A percentile compares a stretch with the other conserved stretches of the same genome.
phyloP scores from a whole-genome alignment of 2,113 vertebrate genomes.

The Corynorhinus townsendii region DNA sequence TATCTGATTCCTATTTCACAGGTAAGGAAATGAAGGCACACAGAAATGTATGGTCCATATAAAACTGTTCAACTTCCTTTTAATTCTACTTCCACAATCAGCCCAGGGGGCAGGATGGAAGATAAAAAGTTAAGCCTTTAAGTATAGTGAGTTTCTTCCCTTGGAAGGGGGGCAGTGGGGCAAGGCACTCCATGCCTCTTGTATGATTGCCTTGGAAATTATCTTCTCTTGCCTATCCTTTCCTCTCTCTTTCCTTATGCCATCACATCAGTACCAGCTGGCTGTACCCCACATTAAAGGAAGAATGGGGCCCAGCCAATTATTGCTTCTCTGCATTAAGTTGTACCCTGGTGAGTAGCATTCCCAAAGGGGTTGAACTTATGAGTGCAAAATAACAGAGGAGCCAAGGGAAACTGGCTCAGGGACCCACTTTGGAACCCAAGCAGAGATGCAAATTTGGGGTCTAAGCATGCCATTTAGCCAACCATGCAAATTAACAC shows the following conservation, averaged over 20 bases:
- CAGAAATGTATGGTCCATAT: neutral
- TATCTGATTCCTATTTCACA: neutral
- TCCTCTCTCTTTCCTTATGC: neutral
- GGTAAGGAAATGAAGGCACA: neutral
- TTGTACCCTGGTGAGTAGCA: neutral
- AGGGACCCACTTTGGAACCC: slow-evolving; percentile 43
- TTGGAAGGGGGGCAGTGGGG: neutral
- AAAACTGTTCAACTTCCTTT: neutral
- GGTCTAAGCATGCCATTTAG: slow-evolving; percentile 69
- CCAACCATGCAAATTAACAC: slow-evolving; percentile 70
- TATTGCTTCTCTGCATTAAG: slow-evolving; percentile 1
- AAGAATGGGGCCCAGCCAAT: slow-evolving; percentile 9
- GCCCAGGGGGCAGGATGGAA: neutral
- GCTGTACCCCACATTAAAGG: neutral
- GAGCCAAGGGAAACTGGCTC: slow-evolving; percentile 33
- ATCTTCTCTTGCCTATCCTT: neutral
- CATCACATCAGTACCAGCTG: slow-evolving; percentile 16
- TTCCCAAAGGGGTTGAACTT: slow-evolving; percentile 45
- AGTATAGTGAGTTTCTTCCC: neutral
- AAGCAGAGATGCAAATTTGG: slow-evolving; percentile 67
- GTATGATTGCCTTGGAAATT: neutral
- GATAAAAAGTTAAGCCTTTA: neutral
- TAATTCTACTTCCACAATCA: neutral
- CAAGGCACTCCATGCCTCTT: neutral
- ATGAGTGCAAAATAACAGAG: slow-evolving; percentile 21